Base-by-base conservation (phyloP, 1,140 invertebrate genomes). In the roundworm (Caenorhabditis elegans) region DNA sequence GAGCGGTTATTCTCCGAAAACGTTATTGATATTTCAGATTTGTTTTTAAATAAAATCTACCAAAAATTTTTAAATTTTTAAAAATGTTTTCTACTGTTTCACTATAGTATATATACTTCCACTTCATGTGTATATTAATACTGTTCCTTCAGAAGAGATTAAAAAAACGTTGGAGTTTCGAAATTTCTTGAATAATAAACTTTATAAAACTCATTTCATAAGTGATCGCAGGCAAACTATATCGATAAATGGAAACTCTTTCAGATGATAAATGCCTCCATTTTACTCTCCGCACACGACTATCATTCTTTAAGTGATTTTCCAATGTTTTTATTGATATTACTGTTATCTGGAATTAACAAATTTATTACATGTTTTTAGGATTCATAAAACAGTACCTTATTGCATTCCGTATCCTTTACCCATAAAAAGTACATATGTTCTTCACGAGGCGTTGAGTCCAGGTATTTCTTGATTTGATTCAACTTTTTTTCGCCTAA, bases 221-320 rank as follows among this genome's bases (percentile, higher is more conserved):
- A 48, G 80, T 81, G 34, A 81, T 60, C 10, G 80, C 80, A 24
- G 80, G 80, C 15, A 81, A 15, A 46, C 80, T 79, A 76, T 84
- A 85, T 34, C 85, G 82, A 46, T 87, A 87, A 31, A 87, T 84
- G 15, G 83, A 85, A 2, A 86, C 75, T 49, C 85, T 79, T 19
- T 84, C 87, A 6, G 84, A 60, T 15, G 86, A 87, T 19, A 87
- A 47, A 80, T 87, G 86, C n/a, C 86, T 70, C 87, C 87, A 87
- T 82, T 87, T 87, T 15, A 87, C 87, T 28, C 86, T 84, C 49
- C 82, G 51, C 17, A 83, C 81, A 10, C 77, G 80, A 22, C 81
- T 51, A 22, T 86, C 83, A 53, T 81, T 87, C 77, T 84, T 84
- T 6, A 87, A 82, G 34, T 87, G 84, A 77, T 87, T 87, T 78